Evolutionary conservation across 2,888 invertebrate species (phyloP).

Genomic region (Plusia festucae): DNA sequence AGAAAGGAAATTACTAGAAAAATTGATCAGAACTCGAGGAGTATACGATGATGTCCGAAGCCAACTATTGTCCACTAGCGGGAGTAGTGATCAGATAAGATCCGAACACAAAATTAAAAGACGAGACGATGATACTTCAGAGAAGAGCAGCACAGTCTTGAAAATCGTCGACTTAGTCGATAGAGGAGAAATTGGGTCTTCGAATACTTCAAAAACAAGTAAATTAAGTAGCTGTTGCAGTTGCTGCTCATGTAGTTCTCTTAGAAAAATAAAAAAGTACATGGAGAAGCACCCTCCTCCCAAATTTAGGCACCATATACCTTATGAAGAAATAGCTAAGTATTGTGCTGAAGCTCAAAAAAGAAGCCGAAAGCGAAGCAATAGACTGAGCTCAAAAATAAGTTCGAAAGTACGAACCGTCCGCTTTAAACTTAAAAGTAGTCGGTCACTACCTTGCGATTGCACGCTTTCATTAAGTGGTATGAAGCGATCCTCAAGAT

Average conservation of each 20-base stretch:
- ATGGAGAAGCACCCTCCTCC: constrained; percentile 44
- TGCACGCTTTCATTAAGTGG: constrained; percentile 61
- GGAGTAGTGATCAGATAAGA: constrained; percentile 51
- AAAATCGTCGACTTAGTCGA: constrained; percentile 65
- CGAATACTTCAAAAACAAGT: constrained; percentile 54
- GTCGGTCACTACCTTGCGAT: constrained; percentile 67
- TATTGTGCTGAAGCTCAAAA: constrained; percentile 42
- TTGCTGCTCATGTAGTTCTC: constrained; percentile 62
- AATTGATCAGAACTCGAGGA: constrained; percentile 69
- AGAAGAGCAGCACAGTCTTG: constrained; percentile 54
- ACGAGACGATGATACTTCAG: constrained; percentile 40
- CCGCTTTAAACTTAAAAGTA: constrained; percentile 52
- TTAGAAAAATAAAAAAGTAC: constrained; percentile 48
- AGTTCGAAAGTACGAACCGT: constrained; percentile 45
- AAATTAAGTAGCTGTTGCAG: constrained; percentile 63
- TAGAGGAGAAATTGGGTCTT: constrained; percentile 60
- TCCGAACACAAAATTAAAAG: constrained; percentile 33
- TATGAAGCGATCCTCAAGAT: constrained; percentile 20
- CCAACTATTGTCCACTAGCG: constrained; percentile 62
- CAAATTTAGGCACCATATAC: constrained; percentile 39
- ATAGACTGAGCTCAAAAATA: constrained; percentile 41
- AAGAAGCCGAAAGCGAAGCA: constrained; percentile 40
- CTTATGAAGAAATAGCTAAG: constrained; percentile 45
- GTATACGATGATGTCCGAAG: constrained; percentile 70
- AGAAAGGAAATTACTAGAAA: constrained; percentile 70